Evolutionary conservation across 1,140 invertebrate genomes (phyloP).

Genomic region (Platyscapa corneri): DNA sequence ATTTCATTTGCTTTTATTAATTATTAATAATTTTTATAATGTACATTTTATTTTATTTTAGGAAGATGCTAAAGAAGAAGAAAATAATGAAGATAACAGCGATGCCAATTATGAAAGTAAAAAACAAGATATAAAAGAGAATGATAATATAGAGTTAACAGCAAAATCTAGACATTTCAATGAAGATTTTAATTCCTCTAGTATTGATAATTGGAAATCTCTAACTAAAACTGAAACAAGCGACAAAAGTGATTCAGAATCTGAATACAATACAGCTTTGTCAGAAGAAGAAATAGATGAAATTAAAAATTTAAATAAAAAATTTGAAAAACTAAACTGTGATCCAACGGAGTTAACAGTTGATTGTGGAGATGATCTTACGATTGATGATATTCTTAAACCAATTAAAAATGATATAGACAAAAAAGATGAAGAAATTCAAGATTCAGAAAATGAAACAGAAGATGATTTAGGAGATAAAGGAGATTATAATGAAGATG

Average conservation of each 20-base stretch:
- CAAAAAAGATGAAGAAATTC: constrained; percentile 65
- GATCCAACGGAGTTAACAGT: constrained; percentile 62
- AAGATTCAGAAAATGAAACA: constrained; percentile 75
- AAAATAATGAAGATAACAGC: background rate
- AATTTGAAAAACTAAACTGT: constrained; percentile 68
- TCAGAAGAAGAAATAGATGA: constrained; percentile 56
- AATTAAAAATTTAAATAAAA: constrained; percentile 63
- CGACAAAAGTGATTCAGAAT: constrained; percentile 49
- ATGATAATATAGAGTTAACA: constrained; percentile 42
- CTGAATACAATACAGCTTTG: constrained; percentile 58
- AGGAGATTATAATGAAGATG: constrained; percentile 74
- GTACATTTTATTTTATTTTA: constrained; percentile 5
- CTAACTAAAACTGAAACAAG: constrained; percentile 46
- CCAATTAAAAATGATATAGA: constrained; percentile 59
- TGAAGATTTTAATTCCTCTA: constrained; percentile 12
- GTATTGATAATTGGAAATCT: constrained; percentile 51
- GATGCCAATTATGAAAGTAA: constrained; percentile 62
- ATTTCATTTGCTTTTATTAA: background rate
- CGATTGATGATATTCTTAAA: constrained; percentile 68
- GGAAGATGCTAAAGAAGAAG: constrained; percentile 56
- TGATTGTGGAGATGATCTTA: constrained; percentile 58
- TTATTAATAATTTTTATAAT: background rate
- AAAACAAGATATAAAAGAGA: constrained; percentile 60
- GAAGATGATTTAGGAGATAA: constrained; percentile 72
- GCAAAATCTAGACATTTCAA: background rate